Percentiles rank a stretch among this genome's conserved stretches.
Evolutionary conservation across 2,797 vertebrate genomes (phyloP).

Genomic region (Argyrosomus regius): DNA sequence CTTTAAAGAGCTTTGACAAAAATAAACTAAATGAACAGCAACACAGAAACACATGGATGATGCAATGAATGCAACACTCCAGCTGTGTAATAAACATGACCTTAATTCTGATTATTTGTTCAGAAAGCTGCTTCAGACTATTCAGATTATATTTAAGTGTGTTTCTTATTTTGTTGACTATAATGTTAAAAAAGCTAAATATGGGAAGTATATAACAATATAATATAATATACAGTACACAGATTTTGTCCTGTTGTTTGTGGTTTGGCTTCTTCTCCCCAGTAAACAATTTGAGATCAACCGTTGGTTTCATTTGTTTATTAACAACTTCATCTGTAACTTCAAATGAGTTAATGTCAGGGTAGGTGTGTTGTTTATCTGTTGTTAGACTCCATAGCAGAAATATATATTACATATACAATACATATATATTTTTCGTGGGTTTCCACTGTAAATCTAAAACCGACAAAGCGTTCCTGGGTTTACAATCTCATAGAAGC

Average conservation of each 20-base stretch:
- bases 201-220: too few relatives aligned
- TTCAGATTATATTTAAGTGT: background rate
- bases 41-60: slow-evolving; percentile 20
- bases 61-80: slow-evolving; percentile 5
- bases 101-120: background rate
- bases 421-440: too few relatives aligned
- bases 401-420: too few relatives aligned
- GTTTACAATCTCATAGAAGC: too few relatives aligned
- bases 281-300: background rate
- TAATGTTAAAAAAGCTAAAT: too few relatives aligned
- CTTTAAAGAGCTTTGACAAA: background rate
- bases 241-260: background rate
- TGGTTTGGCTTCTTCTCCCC: background rate
- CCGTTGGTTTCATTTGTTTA: background rate
- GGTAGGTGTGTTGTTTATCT: background rate
- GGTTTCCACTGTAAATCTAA: too few relatives aligned
- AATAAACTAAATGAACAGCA: slow-evolving; percentile 3
- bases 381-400: too few relatives aligned
- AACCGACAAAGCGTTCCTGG: too few relatives aligned
- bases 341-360: background rate
- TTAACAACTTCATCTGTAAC: background rate
- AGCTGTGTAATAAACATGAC: background rate
- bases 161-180: too few relatives aligned
- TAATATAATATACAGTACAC: too few relatives aligned
- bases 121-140: background rate